Evolutionary conservation across 2,797 vertebrate species (phyloP).

Genomic region (Sus cebifrons): DNA sequence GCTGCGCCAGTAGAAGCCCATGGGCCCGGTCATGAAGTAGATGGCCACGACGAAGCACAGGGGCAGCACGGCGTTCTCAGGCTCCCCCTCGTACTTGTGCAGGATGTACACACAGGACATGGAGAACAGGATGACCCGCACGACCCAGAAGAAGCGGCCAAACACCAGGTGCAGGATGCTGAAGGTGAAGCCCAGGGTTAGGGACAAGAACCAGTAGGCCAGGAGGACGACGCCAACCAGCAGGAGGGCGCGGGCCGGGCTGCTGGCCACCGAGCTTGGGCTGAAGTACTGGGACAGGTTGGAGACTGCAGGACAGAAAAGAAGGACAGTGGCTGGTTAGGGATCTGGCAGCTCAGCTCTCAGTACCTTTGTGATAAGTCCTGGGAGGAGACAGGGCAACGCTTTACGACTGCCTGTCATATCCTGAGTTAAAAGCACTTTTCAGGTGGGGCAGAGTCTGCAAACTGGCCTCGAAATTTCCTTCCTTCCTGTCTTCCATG

Average conservation of each 20-base stretch:
- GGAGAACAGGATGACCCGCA: constrained; percentile 94
- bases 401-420: background rate
- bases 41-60: constrained; percentile 97
- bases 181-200: constrained; percentile 97
- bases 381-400: background rate
- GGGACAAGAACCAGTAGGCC: constrained; percentile 96
- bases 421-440: background rate
- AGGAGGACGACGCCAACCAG: constrained; percentile 94
- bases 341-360: background rate
- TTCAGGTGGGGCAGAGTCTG: too few relatives aligned
- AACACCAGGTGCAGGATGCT: constrained; percentile 95
- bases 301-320: constrained; percentile 89
- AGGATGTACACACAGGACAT: constrained; percentile 98
- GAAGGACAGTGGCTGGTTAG: background rate
- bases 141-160: constrained; percentile 98
- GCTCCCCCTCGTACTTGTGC: constrained; percentile 98
- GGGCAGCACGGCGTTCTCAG: constrained; percentile 95
- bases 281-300: constrained; percentile 97
- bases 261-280: constrained; percentile 93
- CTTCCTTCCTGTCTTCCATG: background rate
- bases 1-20: constrained; percentile 96
- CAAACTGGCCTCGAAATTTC: background rate
- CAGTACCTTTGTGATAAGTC: rapidly evolving
- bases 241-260: constrained; percentile 94
- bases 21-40: constrained; percentile 98